Conservation (phyloP, 2,888 invertebrate species). For the Mechanitis messenoides region DNA sequence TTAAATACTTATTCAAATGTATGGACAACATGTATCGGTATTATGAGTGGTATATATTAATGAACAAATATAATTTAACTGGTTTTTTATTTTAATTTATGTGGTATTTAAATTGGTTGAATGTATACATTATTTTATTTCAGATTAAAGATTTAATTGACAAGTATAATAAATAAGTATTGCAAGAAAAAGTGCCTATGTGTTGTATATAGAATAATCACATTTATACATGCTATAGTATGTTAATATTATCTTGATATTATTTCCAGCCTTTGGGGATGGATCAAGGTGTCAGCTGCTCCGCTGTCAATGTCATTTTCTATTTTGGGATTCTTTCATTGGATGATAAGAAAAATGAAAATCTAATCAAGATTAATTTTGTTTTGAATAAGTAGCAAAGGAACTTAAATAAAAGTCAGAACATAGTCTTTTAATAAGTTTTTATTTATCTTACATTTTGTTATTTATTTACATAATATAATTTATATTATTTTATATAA, state of each 20-base stretch:
- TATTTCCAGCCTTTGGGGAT: slow-evolving; percentile 81
- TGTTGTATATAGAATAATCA: not conserved
- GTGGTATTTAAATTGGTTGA: too few species aligned
- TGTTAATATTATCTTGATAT: slow-evolving; percentile 9
- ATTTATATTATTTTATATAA: not conserved
- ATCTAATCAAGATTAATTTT: slow-evolving; percentile 40
- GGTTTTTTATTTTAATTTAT: too few species aligned
- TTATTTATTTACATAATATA: not conserved
- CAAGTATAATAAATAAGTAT: too few species aligned
- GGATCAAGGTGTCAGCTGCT: slow-evolving; percentile 85
- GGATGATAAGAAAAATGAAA: slow-evolving; percentile 85
- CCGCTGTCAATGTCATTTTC: slow-evolving; percentile 89
- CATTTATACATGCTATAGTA: not conserved
- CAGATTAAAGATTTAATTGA: too few species aligned
- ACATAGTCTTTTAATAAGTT: slow-evolving; percentile 5
- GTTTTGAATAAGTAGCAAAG: slow-evolving; percentile 8
- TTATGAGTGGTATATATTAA: too few species aligned
- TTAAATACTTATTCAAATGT: too few species aligned
- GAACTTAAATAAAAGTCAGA: slow-evolving; percentile 9
- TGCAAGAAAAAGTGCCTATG: too few species aligned
- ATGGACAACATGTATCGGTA: too few species aligned
- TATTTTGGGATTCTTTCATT: slow-evolving; percentile 86
- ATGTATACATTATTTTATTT: too few species aligned
- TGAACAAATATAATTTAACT: too few species aligned
- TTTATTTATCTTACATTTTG: not conserved